phyloP scores from a whole-genome alignment of 2,888 invertebrate species.

The Gisinianus flammeolus region DNA sequence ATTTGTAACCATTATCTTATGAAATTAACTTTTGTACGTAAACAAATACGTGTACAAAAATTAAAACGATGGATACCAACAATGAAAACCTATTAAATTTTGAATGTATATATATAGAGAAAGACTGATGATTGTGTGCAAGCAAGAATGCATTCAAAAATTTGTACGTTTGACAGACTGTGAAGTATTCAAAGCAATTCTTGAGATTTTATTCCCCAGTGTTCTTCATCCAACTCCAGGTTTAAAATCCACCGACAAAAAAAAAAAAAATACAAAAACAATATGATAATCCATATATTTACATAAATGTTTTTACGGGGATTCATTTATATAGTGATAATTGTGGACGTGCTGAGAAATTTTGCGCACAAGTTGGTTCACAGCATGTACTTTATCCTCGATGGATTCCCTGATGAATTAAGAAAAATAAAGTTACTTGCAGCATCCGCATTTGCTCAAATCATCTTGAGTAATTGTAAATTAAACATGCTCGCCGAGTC shows the following conservation, averaged over 20 bases:
- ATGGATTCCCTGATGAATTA: constrained; percentile 6
- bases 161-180: not conserved
- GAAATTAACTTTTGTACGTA: not conserved
- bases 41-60: not conserved
- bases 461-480: not conserved
- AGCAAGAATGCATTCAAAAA: not conserved
- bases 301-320: no score
- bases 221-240: constrained; percentile 25
- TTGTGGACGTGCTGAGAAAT: constrained; percentile 16
- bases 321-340: constrained; percentile 11
- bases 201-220: constrained; percentile 15
- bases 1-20: not conserved
- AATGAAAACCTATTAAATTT: not conserved
- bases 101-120: not conserved
- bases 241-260: no score
- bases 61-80: no score
- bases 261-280: no score
- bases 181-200: constrained; percentile 7
- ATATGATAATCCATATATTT: no score
- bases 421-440: not conserved
- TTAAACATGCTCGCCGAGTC: constrained; percentile 17
- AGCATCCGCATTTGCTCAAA: constrained; percentile 1
- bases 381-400: not conserved
- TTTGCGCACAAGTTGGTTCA: constrained; percentile 12
- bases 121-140: not conserved